Conservation (phyloP, 1,140 invertebrate species). For the Anadara kagoshimensis region DNA sequence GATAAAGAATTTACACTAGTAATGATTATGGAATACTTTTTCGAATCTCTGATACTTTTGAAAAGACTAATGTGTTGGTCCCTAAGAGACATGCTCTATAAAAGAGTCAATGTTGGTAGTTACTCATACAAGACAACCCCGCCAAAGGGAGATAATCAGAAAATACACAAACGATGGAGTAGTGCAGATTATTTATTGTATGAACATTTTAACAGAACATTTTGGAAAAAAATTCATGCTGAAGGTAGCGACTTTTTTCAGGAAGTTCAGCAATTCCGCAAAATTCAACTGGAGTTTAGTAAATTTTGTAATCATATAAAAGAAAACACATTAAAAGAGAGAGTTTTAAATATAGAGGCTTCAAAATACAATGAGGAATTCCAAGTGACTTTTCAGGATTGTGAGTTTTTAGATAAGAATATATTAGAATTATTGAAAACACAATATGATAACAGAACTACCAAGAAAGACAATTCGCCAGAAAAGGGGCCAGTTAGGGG, state of each 20-base stretch:
- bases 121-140: constrained; percentile 27
- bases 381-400: neutral
- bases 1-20: constrained; percentile 74
- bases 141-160: constrained; percentile 2
- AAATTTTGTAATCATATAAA: constrained; percentile 48
- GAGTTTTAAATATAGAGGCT: neutral
- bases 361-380: constrained; percentile 9
- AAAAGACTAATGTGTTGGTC: constrained; percentile 76
- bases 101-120: constrained; percentile 45
- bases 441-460: too few species aligned
- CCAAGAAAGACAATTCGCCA: too few species aligned
- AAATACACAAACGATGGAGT: constrained; percentile 54
- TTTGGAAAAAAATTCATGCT: constrained; percentile 58
- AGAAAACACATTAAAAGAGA: neutral
- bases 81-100: constrained; percentile 63
- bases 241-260: constrained; percentile 54
- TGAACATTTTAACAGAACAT: constrained; percentile 63
- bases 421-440: too few species aligned
- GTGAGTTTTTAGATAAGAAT: constrained; percentile 5
- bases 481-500: too few species aligned
- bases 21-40: constrained; percentile 77
- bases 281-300: constrained; percentile 43
- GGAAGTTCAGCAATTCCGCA: constrained; percentile 55
- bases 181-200: constrained; percentile 61
- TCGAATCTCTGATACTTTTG: constrained; percentile 77